Evolutionary conservation across 2,888 invertebrate genomes (phyloP).

Genomic region (Archaeoteleia sp.): DNA sequence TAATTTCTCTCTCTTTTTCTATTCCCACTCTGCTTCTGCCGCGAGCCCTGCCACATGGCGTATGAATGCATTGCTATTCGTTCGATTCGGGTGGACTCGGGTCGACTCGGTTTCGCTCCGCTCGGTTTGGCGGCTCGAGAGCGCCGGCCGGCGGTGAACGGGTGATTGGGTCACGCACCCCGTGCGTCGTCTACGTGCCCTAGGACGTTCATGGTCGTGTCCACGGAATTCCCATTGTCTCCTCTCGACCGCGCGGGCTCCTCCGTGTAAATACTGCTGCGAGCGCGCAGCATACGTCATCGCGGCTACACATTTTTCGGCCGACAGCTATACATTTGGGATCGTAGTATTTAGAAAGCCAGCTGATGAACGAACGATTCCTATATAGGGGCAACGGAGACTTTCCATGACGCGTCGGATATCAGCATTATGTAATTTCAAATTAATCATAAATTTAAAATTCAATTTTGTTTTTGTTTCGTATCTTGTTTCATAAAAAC

Average conservation of each 20-base stretch:
- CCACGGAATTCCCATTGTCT: slow-evolving; percentile 66
- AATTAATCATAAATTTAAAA: too few species aligned
- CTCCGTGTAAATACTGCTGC: slow-evolving; percentile 2
- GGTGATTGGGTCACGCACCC: slow-evolving; percentile 73
- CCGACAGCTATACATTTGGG: too few species aligned
- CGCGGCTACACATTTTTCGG: too few species aligned
- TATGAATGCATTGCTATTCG: slow-evolving; percentile 15
- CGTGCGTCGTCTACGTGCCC: slow-evolving; percentile 66
- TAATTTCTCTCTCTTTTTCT: background rate
- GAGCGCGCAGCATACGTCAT: background rate
- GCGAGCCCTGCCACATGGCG: slow-evolving; percentile 3
- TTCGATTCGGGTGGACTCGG: slow-evolving; percentile 58
- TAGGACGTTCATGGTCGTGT: slow-evolving; percentile 71
- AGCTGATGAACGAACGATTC: too few species aligned
- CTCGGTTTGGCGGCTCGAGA: slow-evolving; percentile 40
- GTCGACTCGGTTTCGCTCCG: too few species aligned
- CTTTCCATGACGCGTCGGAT: too few species aligned
- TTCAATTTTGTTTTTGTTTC: too few species aligned
- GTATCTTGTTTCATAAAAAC: too few species aligned
- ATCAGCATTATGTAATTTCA: too few species aligned
- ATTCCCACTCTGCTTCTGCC: background rate
- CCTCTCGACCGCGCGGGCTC: slow-evolving; percentile 25
- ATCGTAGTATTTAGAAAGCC: too few species aligned
- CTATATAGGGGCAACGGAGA: too few species aligned
- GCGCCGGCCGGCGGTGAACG: slow-evolving; percentile 63